Evolutionary conservation across 2,113 vertebrate species (phyloP), one percentile per base, ranked within the genome.

Genomic region (Ictidomys tridecemlineatus): DNA sequence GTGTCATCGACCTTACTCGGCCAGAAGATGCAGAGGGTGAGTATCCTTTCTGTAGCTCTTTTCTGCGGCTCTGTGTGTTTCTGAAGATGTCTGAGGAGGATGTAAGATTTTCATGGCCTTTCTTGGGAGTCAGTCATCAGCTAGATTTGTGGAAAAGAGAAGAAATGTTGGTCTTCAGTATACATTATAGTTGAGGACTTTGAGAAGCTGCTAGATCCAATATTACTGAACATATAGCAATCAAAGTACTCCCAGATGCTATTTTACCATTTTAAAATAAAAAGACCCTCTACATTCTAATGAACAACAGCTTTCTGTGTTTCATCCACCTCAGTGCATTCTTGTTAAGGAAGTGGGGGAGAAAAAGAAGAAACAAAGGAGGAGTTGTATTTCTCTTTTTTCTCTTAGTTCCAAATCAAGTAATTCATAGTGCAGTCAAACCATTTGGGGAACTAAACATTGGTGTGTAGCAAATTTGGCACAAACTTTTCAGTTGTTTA

Each of bases 11-110:
- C 97, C 99, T 99, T 83, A 99, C 99, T 91, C 99, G 99, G 97
- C 99, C 99, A 37, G 99, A 99, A 98, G 99, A 99, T 91, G 99
- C 99, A 74, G 99, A 99, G 85, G 99, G 99, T 99, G 99, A 99
- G 99, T 98, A 85, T 74, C 73, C 92, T 34, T 97, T 97, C 28
- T 0, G 8, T 28, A 61, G 6, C 70, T 67, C 11, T 56, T 89
- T 83, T 18, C 88, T 83, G 80, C 85, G 39, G 63, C 51, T 65
- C 39, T 18, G 14, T 61, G 34, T 72, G 30, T 69, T 53, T 91
- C 32, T 28, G 20, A 93, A 78, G 37, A 10, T 69, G 10, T 84
- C 73, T 34, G 79, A 70, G 8, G 80, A 58, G 79, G n/a, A n/a
- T 8, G 18, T 2, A 24, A 69, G 58, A 42, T 58, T 51, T 26